phyloP scores from a whole-genome alignment of 1,140 invertebrate genomes.

The Homarus americanus region DNA sequence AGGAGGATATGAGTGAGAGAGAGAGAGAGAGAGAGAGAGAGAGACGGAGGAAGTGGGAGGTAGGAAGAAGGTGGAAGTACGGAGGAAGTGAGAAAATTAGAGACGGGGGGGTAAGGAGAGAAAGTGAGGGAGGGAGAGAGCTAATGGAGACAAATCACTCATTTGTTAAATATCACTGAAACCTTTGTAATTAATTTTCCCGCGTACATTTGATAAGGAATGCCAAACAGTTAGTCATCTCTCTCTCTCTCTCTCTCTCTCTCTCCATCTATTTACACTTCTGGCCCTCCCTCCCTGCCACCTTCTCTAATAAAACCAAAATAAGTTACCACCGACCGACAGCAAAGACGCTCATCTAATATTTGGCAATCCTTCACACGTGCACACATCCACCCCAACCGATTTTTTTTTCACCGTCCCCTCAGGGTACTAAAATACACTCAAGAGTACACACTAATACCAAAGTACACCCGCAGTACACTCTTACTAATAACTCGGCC shows the following conservation, averaged over 20 bases:
- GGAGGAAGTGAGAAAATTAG: background rate
- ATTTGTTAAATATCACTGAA: background rate
- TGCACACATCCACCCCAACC: too few species aligned
- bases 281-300: background rate
- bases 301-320: too few species aligned
- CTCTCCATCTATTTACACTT: background rate
- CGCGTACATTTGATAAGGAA: conserved; percentile 6
- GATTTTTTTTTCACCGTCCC: too few species aligned
- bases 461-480: too few species aligned
- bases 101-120: background rate
- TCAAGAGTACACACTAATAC: too few species aligned
- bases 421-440: too few species aligned
- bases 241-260: background rate
- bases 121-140: background rate
- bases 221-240: background rate
- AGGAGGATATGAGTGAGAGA: background rate
- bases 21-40: background rate
- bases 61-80: background rate
- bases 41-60: background rate
- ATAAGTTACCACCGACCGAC: too few species aligned
- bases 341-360: too few species aligned
- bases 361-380: too few species aligned
- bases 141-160: conserved; percentile 5
- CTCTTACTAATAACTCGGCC: too few species aligned
- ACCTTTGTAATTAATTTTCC: conserved; percentile 12